Conservation (phyloP, 2,113 vertebrate genomes). For the Channa maculata region DNA sequence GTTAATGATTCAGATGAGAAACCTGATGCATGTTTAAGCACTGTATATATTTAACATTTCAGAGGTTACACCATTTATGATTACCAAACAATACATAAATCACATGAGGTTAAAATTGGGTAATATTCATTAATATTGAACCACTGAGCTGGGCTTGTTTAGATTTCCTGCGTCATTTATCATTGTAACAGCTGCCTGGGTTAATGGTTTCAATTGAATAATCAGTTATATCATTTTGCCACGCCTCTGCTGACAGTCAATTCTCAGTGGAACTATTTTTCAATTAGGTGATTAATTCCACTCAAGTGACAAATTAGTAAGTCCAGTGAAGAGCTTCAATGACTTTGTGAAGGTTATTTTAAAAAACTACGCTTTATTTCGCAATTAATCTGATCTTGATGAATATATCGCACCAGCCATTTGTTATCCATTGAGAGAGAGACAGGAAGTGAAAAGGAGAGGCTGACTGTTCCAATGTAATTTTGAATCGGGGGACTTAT, state of each 20-base stretch:
- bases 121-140: slow-evolving; percentile 60
- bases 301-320: slow-evolving; percentile 52
- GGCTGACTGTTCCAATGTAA: slow-evolving; percentile 58
- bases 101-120: slow-evolving; percentile 42
- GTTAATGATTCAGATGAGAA: slow-evolving; percentile 1
- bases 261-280: slow-evolving; percentile 58
- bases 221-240: slow-evolving; percentile 58
- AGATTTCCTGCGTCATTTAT: slow-evolving; percentile 61
- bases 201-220: slow-evolving; percentile 64
- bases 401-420: slow-evolving; percentile 30
- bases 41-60: slow-evolving; percentile 27
- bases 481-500: slow-evolving; percentile 61
- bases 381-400: slow-evolving; percentile 55
- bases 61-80: slow-evolving; percentile 5
- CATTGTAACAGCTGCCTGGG: slow-evolving; percentile 45
- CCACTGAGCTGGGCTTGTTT: slow-evolving; percentile 45
- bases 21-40: slow-evolving; percentile 31
- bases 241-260: slow-evolving; percentile 44
- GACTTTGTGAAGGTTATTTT: slow-evolving; percentile 33
- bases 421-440: slow-evolving; percentile 33
- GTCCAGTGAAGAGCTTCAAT: slow-evolving; percentile 28
- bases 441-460: slow-evolving; percentile 16
- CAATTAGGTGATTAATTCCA: slow-evolving; percentile 74
- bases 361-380: slow-evolving; percentile 28
- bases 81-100: slow-evolving; percentile 59